These are phyloP conservation scores for Drosophila tani DNA, from an alignment of 1,140 invertebrate species.

Conservation along the genomic window DNA sequence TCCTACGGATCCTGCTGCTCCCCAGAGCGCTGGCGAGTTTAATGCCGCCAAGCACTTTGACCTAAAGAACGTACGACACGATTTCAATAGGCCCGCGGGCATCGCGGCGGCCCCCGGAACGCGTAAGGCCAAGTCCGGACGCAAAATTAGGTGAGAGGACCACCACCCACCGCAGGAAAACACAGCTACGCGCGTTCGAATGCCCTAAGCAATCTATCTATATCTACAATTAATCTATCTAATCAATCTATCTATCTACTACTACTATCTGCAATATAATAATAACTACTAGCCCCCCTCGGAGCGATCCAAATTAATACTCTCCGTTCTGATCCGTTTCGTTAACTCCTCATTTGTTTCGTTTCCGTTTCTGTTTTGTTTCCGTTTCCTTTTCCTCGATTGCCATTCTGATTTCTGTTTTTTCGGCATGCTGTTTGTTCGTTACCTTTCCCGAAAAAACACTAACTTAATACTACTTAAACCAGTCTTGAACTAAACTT, in stretches of 20 bases:
- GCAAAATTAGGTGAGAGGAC: slow-evolving; percentile 85
- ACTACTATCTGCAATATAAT: slow-evolving; percentile 36
- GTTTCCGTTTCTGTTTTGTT: slow-evolving; percentile 19
- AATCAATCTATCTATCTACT: slow-evolving; percentile 47
- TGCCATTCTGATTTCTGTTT: slow-evolving; percentile 43
- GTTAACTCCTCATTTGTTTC: slow-evolving; percentile 53
- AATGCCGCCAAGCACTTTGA: slow-evolving; percentile 84
- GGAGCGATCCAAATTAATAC: slow-evolving; percentile 48
- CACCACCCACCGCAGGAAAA: slow-evolving; percentile 11
- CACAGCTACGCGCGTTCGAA: slow-evolving; percentile 45
- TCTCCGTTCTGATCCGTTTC: slow-evolving; percentile 45
- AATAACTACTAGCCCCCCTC: slow-evolving; percentile 17
- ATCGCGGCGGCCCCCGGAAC: slow-evolving; percentile 74
- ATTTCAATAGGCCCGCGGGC: slow-evolving; percentile 84
- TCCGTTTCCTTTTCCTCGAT: slow-evolving; percentile 29
- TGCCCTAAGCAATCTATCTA: slow-evolving; percentile 21
- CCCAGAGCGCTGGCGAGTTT: slow-evolving; percentile 52
- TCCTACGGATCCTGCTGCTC: slow-evolving; percentile 34
- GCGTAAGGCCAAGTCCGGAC: slow-evolving; percentile 79
- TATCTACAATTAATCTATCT: slow-evolving; percentile 48
- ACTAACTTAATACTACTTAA: slow-evolving; percentile 30
- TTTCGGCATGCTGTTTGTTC: slow-evolving; percentile 57
- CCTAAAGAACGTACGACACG: slow-evolving; percentile 77
- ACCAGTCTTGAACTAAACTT: slow-evolving; percentile 18
- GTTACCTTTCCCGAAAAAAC: slow-evolving; percentile 8